Evolutionary conservation across 92 coral and sea anemone species (phyloP).

Genomic region (Virgularia gustaviana): DNA sequence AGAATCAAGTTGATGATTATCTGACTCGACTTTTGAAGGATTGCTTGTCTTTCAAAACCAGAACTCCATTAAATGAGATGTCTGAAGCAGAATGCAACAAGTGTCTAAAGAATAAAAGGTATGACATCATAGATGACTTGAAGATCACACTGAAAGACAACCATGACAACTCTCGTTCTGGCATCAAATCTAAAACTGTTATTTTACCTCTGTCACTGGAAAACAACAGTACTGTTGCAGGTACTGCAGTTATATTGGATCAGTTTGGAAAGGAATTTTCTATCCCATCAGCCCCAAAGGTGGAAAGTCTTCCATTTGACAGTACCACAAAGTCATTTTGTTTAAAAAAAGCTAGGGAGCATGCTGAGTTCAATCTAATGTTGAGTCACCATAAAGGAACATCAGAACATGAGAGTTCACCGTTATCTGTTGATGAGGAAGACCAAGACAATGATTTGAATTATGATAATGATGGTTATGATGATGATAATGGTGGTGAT

Average conservation of each 20-base stretch:
- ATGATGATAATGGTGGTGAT: conserved; percentile 14
- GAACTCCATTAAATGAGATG: conserved; percentile 12
- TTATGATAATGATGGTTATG: conserved; percentile 23
- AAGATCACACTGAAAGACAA: neutral
- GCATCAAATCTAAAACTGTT: conserved; percentile 28
- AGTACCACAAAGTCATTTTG: conserved; percentile 30
- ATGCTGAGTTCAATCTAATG: conserved; percentile 32
- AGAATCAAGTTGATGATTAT: conserved; percentile 13
- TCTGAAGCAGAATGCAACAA: conserved; percentile 22
- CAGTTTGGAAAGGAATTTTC: conserved; percentile 50
- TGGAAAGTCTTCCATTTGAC: conserved; percentile 40
- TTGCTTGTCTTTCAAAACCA: conserved; percentile 11
- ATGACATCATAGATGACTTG: neutral
- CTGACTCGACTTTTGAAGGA: conserved; percentile 14
- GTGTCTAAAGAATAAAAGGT: neutral
- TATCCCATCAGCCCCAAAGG: conserved; percentile 25
- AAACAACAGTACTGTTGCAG: conserved; percentile 39
- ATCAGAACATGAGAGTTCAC: conserved; percentile 23
- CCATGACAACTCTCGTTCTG: conserved; percentile 5
- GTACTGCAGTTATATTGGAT: conserved; percentile 53
- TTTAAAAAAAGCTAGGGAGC: conserved; percentile 37
- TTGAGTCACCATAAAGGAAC: conserved; percentile 30
- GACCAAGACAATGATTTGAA: neutral
- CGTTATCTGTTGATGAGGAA: conserved; percentile 22
- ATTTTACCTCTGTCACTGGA: conserved; percentile 56